A percentile compares a stretch with the other conserved stretches of the same genome.
These are phyloP conservation scores for Labrus mixtus DNA, from an alignment of 2,113 vertebrate genomes.

Conservation along the genomic window DNA sequence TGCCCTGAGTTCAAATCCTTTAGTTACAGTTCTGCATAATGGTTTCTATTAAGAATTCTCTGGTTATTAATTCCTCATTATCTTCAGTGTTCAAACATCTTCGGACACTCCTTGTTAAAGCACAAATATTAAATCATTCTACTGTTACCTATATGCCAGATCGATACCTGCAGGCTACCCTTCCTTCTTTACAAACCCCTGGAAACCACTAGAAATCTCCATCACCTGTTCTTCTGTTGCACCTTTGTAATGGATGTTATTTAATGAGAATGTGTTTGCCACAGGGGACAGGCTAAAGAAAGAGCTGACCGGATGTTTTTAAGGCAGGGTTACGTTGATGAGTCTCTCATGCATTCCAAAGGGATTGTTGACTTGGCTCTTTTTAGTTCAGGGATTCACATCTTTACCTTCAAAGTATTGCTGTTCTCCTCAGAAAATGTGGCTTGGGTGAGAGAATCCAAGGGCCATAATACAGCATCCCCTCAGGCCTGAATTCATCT, in stretches of 20 bases:
- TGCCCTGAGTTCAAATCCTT: conserved; percentile 3
- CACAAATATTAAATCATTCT: conserved; percentile 3
- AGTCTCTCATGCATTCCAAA: conserved; percentile 79
- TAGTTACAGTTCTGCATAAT: conserved; percentile 5
- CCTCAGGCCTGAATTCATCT: conserved; percentile 23
- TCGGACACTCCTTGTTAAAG: neutral
- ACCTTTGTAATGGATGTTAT: conserved; percentile 65
- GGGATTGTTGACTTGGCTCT: conserved; percentile 78
- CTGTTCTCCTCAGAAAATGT: conserved; percentile 59
- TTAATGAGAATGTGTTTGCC: conserved; percentile 78
- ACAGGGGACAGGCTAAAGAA: conserved; percentile 73
- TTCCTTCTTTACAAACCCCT: conserved; percentile 25
- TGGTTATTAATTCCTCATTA: neutral
- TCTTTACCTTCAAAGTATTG: conserved; percentile 74
- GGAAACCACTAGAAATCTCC: conserved; percentile 33
- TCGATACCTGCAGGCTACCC: conserved; percentile 35
- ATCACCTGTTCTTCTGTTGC: conserved; percentile 43
- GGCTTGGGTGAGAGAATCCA: conserved; percentile 38
- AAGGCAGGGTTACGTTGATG: conserved; percentile 68
- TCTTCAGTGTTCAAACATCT: neutral
- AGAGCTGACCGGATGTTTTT: conserved; percentile 81
- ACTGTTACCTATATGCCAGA: conserved; percentile 12
- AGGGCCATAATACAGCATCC: conserved; percentile 13
- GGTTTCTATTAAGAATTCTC: conserved; percentile 9
- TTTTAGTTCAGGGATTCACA: conserved; percentile 69